Percentiles rank a stretch among this genome's conserved stretches.
Conservation (phyloP, 2,113 vertebrate species). For the Micromys minutus region DNA sequence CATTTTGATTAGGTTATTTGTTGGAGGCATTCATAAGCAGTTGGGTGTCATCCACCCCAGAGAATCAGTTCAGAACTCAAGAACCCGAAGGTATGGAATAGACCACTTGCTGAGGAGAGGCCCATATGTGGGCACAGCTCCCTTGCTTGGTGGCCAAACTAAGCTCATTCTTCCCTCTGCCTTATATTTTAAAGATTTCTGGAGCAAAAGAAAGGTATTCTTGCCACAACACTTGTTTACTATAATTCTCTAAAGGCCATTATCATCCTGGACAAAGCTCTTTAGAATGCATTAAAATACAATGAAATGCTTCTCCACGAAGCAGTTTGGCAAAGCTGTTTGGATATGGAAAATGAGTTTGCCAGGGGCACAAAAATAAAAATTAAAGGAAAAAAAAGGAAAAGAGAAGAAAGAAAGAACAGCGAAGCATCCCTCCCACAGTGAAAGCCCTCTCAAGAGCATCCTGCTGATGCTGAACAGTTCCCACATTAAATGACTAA, state of each 20-base stretch:
- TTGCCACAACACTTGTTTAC: neutral
- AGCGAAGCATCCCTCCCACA: constrained; percentile 22
- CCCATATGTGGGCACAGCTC: neutral
- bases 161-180: neutral
- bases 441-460: constrained; percentile 59
- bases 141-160: neutral
- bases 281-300: constrained; percentile 5
- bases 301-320: neutral
- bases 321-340: constrained; percentile 43
- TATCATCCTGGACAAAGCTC: constrained; percentile 30
- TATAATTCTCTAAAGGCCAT: neutral
- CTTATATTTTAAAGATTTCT: neutral
- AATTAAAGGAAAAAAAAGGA: neutral
- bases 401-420: neutral
- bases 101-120: neutral
- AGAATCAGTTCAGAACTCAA: neutral
- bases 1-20: neutral
- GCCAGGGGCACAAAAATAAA: neutral
- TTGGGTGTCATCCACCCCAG: neutral
- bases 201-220: neutral
- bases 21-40: neutral
- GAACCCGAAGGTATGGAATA: neutral
- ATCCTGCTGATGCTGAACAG: constrained; percentile 43
- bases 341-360: constrained; percentile 45
- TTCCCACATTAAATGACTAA: constrained; percentile 48